Conservation (phyloP, 2,113 vertebrate species). For the Alectura lathami region DNA sequence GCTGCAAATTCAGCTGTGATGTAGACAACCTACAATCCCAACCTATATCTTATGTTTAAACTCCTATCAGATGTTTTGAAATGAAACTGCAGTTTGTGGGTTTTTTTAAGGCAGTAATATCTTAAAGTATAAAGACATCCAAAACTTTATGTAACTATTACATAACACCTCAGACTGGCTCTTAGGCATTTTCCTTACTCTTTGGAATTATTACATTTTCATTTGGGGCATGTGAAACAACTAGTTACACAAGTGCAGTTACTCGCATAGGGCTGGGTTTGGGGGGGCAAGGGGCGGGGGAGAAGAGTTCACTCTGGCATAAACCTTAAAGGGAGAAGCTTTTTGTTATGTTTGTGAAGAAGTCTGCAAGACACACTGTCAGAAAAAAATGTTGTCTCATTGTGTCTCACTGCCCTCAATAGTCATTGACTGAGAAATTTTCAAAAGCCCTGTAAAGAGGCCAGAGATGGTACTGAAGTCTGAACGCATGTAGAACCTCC, state of each 20-base stretch:
- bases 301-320: not conserved
- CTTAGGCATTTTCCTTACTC: slow-evolving; percentile 10
- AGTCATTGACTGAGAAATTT: not conserved
- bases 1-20: not conserved
- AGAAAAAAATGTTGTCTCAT: not conserved
- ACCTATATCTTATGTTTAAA: not conserved
- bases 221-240: slow-evolving; percentile 34
- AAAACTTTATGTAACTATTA: slow-evolving; percentile 54
- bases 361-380: not conserved
- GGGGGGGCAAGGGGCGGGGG: not conserved
- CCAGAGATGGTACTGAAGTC: not conserved
- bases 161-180: slow-evolving; percentile 21
- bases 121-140: slow-evolving; percentile 3
- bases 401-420: not conserved
- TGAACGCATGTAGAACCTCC: not conserved
- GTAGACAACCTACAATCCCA: not conserved
- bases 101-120: slow-evolving; percentile 5
- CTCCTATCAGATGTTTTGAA: not conserved
- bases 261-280: not conserved
- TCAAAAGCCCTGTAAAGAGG: not conserved
- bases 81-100: not conserved
- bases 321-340: not conserved
- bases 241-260: not conserved
- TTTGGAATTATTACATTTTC: slow-evolving; percentile 25
- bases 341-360: not conserved